Evolutionary conservation across 2,113 vertebrate species (phyloP), one percentile per base, ranked within the genome.

Genomic region (Nycticryphes semicollaris): DNA sequence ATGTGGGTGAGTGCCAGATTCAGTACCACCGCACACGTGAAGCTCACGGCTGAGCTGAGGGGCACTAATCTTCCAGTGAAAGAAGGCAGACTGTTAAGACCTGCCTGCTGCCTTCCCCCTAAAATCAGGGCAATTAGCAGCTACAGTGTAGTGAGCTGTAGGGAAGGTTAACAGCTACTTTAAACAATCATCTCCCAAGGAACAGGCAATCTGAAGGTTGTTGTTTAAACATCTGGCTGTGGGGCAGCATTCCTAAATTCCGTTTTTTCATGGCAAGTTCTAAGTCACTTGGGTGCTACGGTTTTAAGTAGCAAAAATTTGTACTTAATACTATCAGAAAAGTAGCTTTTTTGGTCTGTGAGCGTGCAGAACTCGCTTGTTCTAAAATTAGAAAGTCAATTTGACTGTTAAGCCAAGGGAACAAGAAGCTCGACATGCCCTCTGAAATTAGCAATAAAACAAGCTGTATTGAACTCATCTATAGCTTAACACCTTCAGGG

Each of bases 381-480:
- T 95, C 94, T 93, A 96, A 96, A 97, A 94, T 96, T 96, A 96
- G 96, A 87, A 97, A 94, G 89, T 91, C 96, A 97, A 97, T 97
- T 97, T 97, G 91, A 87, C 84, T 96, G 59, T 90, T 80, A 87
- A 95, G 89, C 30, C 74, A 39, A 80, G 89, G 93, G 96, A 94
- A 87, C 43, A 73, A 83, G 95, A 74, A 87, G 87, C 89, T 84
- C 57, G 62, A 6, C 89, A 21, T 94, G 93, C 31, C 89, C 92
- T 93, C 91, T 79, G 90, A 81, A 97, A 96, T 97, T 87, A 97
- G 91, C 89, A 89, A 1, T 82, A 94, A 72, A 95, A 93, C 47
- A 59, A 87, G 90, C 68, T 64, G 54, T 37, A 70, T 48, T 90
- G 95, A 97, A 60, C 72, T 88, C 88, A 63, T 79, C 93, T 89